Percentiles rank a stretch among this genome's conserved stretches.
phyloP scores from a whole-genome alignment of 23 tunicate genomes.

The Diplosoma virens region DNA sequence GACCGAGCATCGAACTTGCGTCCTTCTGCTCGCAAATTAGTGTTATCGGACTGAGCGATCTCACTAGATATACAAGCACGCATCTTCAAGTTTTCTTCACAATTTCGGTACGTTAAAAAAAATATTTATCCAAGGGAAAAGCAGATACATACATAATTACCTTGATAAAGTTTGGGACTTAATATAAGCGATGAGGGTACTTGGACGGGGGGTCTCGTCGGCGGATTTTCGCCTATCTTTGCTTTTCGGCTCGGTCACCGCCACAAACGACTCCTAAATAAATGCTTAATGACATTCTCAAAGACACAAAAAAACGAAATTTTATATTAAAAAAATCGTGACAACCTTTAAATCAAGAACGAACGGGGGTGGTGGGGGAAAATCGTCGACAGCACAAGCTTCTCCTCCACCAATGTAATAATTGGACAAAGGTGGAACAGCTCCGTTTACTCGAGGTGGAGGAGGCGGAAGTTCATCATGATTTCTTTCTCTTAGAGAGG shows the following conservation, averaged over 20 bases:
- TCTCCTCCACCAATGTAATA: slow-evolving; percentile 16
- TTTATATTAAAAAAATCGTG: not conserved
- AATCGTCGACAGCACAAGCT: slow-evolving; percentile 39
- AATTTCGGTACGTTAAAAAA: not conserved
- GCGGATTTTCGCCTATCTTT: not conserved
- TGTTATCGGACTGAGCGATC: too few relatives aligned
- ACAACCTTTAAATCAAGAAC: slow-evolving; percentile 61
- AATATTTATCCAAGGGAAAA: too few relatives aligned
- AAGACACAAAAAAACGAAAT: not conserved
- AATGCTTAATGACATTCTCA: too few relatives aligned
- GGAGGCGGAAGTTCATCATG: not conserved
- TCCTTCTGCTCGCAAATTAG: too few relatives aligned
- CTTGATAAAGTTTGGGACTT: slow-evolving; percentile 1
- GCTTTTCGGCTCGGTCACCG: not conserved
- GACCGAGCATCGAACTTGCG: too few relatives aligned
- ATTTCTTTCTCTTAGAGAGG: not conserved
- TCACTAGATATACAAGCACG: too few relatives aligned
- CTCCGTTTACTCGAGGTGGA: slow-evolving; percentile 20
- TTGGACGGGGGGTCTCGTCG: not conserved
- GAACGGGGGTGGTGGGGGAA: slow-evolving; percentile 84
- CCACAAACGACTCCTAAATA: slow-evolving; percentile 4
- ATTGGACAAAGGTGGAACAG: slow-evolving; percentile 22
- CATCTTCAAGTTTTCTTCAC: too few relatives aligned
- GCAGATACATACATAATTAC: not conserved
- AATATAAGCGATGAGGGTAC: slow-evolving; percentile 8